Evolutionary conservation across 53 echinoderm and acorn worm species (phyloP).

Genomic region (Arbacia lixula): DNA sequence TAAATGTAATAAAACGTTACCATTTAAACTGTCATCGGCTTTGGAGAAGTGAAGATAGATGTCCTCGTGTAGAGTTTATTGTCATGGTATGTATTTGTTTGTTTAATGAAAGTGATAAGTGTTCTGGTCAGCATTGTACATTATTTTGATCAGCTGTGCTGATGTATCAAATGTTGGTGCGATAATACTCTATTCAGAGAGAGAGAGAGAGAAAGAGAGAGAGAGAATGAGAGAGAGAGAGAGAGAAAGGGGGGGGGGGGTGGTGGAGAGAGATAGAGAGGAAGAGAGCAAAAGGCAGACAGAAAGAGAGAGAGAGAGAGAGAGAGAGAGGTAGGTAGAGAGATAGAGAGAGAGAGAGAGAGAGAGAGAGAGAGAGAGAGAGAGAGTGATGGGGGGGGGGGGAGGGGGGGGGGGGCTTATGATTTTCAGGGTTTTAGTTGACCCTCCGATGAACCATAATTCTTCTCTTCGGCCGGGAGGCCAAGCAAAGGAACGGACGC

Average conservation of each 20-base stretch:
- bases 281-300: background rate
- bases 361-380: background rate
- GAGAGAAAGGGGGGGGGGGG: background rate
- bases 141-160: background rate
- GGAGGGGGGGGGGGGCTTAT: background rate
- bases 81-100: too few species aligned
- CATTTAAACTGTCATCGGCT: too few species aligned
- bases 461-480: background rate
- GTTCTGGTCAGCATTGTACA: too few species aligned
- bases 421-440: background rate
- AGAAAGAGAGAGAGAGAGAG: background rate
- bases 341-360: background rate
- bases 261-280: background rate
- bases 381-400: background rate
- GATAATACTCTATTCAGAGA: background rate
- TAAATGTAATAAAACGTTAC: too few species aligned
- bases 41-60: too few species aligned
- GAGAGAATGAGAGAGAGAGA: background rate
- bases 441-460: slow-evolving; percentile 18
- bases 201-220: background rate
- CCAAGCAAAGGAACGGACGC: background rate
- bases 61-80: too few species aligned
- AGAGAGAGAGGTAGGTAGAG: background rate
- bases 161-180: background rate
- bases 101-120: too few species aligned